Percentiles rank a stretch among this genome's conserved stretches.
Evolutionary conservation across 92 coral and sea anemone species (phyloP).

Genomic region (Phenganax stokvisi): DNA sequence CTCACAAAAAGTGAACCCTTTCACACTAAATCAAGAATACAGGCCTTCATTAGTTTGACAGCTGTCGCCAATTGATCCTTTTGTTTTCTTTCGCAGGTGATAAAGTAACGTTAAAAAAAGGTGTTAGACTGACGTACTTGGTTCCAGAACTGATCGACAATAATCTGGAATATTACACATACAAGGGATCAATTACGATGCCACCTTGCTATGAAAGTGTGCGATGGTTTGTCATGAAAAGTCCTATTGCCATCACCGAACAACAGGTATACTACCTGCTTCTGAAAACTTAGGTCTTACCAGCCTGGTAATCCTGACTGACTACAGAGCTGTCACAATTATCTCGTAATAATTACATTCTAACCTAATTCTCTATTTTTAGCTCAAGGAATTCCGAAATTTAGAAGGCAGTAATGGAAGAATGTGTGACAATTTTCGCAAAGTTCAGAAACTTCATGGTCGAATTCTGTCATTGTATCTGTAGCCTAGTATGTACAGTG

Average conservation of each 20-base stretch:
- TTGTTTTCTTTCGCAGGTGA: constrained; percentile 5
- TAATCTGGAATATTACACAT: constrained; percentile 57
- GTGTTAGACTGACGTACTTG: constrained; percentile 22
- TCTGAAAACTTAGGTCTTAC: background rate
- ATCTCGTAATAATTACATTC: background rate
- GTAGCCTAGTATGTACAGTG: background rate
- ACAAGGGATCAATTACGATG: constrained; percentile 67
- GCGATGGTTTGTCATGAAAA: constrained; percentile 66
- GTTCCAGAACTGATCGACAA: constrained; percentile 29
- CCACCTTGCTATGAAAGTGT: constrained; percentile 76
- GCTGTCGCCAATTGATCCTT: background rate
- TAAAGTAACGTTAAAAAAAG: constrained; percentile 14
- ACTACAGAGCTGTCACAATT: too few relatives aligned
- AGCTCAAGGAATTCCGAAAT: constrained; percentile 54
- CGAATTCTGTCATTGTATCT: constrained; percentile 44
- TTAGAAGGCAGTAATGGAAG: constrained; percentile 47
- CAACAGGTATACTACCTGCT: constrained; percentile 41
- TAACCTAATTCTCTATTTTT: background rate
- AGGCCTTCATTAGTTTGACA: too few relatives aligned
- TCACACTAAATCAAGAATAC: too few relatives aligned
- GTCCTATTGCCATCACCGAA: constrained; percentile 43
- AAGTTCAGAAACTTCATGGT: constrained; percentile 59
- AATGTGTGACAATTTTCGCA: constrained; percentile 80
- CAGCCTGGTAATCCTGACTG: background rate
- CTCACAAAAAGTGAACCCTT: too few relatives aligned